Conservation (phyloP, 2,113 vertebrate genomes). For the Quiscalus mexicanus region DNA sequence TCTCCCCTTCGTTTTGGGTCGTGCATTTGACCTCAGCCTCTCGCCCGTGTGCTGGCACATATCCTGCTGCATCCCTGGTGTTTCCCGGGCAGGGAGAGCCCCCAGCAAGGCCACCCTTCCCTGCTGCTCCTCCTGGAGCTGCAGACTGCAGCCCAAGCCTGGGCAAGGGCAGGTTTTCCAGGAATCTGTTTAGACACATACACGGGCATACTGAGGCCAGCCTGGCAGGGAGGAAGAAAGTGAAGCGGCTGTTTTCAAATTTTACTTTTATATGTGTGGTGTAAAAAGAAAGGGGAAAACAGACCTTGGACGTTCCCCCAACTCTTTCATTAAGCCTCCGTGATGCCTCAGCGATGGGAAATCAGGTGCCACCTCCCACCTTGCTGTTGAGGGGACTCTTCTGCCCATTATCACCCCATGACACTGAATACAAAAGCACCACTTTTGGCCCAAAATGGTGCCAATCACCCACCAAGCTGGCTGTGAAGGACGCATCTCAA, state of each 20-base stretch:
- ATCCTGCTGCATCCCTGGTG: background rate
- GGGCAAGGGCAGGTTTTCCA: background rate
- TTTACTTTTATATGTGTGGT: background rate
- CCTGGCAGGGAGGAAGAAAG: slow-evolving; percentile 5
- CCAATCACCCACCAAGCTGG: background rate
- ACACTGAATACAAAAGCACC: background rate
- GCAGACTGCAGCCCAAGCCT: background rate
- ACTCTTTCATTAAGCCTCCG: background rate
- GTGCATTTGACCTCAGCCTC: background rate
- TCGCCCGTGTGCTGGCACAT: background rate
- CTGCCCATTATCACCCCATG: fast-evolving
- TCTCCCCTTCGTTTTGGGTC: background rate
- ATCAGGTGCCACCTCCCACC: background rate
- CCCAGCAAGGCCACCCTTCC: background rate
- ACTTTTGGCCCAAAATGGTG: background rate
- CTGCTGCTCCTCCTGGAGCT: background rate
- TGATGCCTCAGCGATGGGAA: fast-evolving
- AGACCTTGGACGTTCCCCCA: background rate
- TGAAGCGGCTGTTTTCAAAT: background rate
- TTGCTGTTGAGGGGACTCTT: background rate
- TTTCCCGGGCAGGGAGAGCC: background rate
- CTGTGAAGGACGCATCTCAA: background rate
- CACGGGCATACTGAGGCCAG: background rate
- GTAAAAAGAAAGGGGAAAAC: background rate
- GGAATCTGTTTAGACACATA: slow-evolving; percentile 32